Evolutionary conservation across 2,113 vertebrate genomes (phyloP).

Genomic region (Neotoma lepida): DNA sequence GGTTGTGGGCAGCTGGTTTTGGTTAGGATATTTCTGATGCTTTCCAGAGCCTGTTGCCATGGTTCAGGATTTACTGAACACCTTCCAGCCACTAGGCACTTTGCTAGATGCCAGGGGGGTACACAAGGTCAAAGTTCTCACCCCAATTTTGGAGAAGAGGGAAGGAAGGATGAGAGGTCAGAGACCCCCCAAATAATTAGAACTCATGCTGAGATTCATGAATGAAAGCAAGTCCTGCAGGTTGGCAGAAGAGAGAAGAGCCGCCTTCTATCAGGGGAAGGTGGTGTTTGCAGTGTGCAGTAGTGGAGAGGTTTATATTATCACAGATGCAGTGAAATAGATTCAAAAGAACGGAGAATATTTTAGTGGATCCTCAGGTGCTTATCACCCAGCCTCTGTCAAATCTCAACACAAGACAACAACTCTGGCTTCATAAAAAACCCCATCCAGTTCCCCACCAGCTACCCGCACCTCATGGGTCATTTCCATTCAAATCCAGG

Average conservation of each 20-base stretch:
- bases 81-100: background rate
- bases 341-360: slow-evolving; percentile 15
- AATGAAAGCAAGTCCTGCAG: background rate
- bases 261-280: background rate
- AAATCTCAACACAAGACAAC: background rate
- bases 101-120: background rate
- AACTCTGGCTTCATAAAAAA: background rate
- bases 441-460: background rate
- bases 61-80: background rate
- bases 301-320: background rate
- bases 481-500: background rate
- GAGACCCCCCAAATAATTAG: background rate
- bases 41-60: background rate
- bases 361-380: background rate
- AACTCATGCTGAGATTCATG: background rate
- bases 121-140: background rate
- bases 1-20: background rate
- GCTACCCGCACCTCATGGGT: background rate
- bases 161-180: background rate
- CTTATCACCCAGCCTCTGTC: background rate
- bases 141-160: background rate
- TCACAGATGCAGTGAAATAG: background rate
- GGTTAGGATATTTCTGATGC: background rate
- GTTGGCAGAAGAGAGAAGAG: background rate
- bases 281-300: background rate